Base-by-base conservation (phyloP, 2,113 vertebrate species). In the Archilochus colubris region DNA sequence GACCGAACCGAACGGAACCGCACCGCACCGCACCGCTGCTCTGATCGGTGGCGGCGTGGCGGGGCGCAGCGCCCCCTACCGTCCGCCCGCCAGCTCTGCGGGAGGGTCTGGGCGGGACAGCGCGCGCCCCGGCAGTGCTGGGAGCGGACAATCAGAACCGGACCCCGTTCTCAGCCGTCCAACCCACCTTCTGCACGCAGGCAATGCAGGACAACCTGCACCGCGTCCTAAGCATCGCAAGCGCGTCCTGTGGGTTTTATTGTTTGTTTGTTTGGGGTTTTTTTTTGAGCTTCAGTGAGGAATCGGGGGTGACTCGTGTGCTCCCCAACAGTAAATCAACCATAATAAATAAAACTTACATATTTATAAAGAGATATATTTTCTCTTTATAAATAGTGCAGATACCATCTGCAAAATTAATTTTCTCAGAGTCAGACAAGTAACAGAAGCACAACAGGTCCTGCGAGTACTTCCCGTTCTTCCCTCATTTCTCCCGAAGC, bases 281-380 rank as follows among this genome's bases (percentile, higher is more conserved):
- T 40, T 40, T 40, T 40, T 15, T 0, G 22, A 62, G 66, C 22
- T 5, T 0, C 36, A 1, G 64, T 1, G 20, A 68, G 67, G 46
- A 0, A 31, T 9, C 40, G 7, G 1, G 43, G 7, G 2, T 1
- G 23, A 24, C 18, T 50, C 21, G 1, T 0, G 0, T 0, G 16
- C 14, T 28, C 5, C 1, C 33, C 77, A 7, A 0, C 1, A 7
- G 15, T 2, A 25, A 46, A 5, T 30, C 31, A 0, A 21, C 30
- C 44, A 13, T 4, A 18, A 8, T 23, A 3, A 51, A 44, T 12
- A 27, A 5, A 2, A 30, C 46, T 3, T 20, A 23, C 2, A 7
- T 28, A 2, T 16, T 27, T 14, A 9, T 5, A 20, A 77, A 48
- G 20, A 36, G 10, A 5, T 14, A 3, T 9, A 28, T 1, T 33